Base-by-base conservation (phyloP, 2,888 invertebrate genomes). In the Epsilonema sp. region DNA sequence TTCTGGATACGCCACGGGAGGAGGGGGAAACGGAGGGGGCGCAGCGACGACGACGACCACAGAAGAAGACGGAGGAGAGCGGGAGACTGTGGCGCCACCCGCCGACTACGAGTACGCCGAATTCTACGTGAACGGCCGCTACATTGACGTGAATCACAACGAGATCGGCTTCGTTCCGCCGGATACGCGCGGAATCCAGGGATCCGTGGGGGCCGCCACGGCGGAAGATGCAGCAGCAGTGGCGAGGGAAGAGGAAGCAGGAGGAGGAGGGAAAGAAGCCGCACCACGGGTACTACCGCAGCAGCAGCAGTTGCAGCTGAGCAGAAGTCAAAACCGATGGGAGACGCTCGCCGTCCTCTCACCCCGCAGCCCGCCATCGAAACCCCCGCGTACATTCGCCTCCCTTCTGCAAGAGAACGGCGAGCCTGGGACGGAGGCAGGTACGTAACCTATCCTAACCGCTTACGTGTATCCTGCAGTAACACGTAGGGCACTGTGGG, bases 141-240 rank as follows among this genome's bases (percentile, higher is more conserved):
- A 58, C 43, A 51, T 60, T 26, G 63, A 63, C 50, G 53, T 62
- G 26, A 63, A 63, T 47, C 60, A 63, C 49, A 63, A 63, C 49
- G 63, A 63, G 46, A 57, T 64, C 40, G 52, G 56, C 20, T 56
- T 48, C 40, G 52, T 49, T 26, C 53, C 57, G 21, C 51, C 49
- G 26, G 44, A 46, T 44, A 55, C 56, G 21, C 46, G 50, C 16
- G 43, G 51, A 37, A 48, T 53, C 24, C 56, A 55, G 44, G 22
- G 48, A 26, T 39, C 26, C 40, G 37, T 22, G 26, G 19, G 24
- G 40, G 37, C 39, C 11, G 13, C 48, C 20, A 37, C 49, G 1
- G 13, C 45, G 36, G 25, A n/a, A n/a, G n/a, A n/a, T n/a, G n/a
- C n/a, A n/a, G n/a, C n/a, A n/a, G n/a, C n/a, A n/a, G n/a, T n/a